Conservation (phyloP, 2,797 vertebrate genomes). For the Clamator glandarius region DNA sequence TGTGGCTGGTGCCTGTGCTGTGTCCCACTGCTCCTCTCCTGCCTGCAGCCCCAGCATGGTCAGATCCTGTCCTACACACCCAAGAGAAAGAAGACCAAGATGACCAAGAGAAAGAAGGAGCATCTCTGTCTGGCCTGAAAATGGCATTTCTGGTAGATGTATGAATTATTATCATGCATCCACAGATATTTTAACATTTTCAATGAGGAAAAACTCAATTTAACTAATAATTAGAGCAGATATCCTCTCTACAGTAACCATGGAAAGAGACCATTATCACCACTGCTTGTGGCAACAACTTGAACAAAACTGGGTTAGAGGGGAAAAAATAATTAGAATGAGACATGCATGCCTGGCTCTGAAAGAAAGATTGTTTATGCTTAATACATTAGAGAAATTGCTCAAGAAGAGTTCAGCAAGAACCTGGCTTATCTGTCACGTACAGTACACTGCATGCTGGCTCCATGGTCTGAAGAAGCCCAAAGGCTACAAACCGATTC, state of each 20-base stretch:
- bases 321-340: constrained; percentile 1
- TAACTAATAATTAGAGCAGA: neutral
- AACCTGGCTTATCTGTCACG: neutral
- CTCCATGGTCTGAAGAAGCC: neutral
- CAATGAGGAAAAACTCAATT: neutral
- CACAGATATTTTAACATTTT: neutral
- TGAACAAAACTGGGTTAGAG: constrained; percentile 28
- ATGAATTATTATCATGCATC: neutral
- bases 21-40: neutral
- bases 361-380: neutral
- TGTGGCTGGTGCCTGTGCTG: neutral
- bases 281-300: neutral
- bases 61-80: too few relatives aligned
- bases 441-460: neutral
- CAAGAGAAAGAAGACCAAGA: too few relatives aligned
- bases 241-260: neutral
- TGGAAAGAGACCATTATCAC: neutral
- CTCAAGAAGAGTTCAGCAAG: neutral
- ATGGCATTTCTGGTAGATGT: too few relatives aligned
- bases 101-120: neutral
- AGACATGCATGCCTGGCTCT: neutral
- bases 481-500: neutral
- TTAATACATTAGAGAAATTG: neutral
- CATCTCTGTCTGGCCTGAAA: neutral
- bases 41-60: neutral